A percentile compares a stretch with the other conserved stretches of the same genome.
These are phyloP conservation scores for Hemicordylus capensis DNA, from an alignment of 2,113 vertebrate genomes.

Conservation along the genomic window DNA sequence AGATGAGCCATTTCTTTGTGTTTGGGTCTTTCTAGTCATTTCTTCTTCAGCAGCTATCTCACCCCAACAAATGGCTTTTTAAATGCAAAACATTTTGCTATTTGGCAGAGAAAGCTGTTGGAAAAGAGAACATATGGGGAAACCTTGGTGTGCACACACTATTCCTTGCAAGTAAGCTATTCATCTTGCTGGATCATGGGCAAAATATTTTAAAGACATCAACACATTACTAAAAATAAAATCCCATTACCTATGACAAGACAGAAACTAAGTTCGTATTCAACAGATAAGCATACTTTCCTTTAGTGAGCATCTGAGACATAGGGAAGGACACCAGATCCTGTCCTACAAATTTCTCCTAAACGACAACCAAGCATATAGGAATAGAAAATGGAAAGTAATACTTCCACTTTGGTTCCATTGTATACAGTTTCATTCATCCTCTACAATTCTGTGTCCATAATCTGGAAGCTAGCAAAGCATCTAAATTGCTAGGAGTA, in stretches of 20 bases:
- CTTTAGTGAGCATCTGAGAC: not conserved
- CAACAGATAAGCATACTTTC: not conserved
- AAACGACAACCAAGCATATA: not conserved
- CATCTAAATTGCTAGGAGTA: not conserved
- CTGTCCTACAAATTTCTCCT: fast-evolving
- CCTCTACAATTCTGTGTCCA: not conserved
- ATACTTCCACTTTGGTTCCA: not conserved
- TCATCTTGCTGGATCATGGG: not conserved
- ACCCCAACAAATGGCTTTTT: not conserved
- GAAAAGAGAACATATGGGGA: not conserved
- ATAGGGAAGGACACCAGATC: not conserved
- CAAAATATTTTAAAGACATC: not conserved
- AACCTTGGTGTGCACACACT: not conserved
- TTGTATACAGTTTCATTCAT: not conserved
- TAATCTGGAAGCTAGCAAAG: not conserved
- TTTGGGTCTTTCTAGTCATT: not conserved
- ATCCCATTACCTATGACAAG: not conserved
- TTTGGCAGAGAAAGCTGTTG: not conserved
- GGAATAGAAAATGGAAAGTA: fast-evolving
- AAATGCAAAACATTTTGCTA: not conserved
- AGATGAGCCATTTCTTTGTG: not conserved
- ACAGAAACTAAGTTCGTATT: fast-evolving
- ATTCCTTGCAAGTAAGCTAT: not conserved
- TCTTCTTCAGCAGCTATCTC: not conserved
- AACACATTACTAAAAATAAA: not conserved